Base-by-base conservation (phyloP, 2,113 vertebrate species). In the Syrrhaptes paradoxus region DNA sequence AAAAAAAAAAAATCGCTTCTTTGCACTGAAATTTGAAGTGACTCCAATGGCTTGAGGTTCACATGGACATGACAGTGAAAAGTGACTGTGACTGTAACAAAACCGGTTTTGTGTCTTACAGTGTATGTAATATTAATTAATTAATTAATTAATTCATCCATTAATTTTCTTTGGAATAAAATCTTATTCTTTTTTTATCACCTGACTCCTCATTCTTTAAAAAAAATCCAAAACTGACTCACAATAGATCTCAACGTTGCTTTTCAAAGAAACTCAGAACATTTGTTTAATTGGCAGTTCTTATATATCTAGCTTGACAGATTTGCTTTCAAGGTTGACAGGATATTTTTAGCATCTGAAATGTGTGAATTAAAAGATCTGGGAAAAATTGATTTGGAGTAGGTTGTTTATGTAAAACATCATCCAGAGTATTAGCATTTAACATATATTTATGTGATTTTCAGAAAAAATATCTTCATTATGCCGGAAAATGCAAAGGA, bases 271-370 rank as follows among this genome's bases (percentile, higher is more conserved):
- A 97, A 93, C 49, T 88, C 76, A 25, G 7, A 95, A 80, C 0
- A 11, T 46, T 58, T 57, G 72, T 93, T 93, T 59, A 95, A 94
- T 85, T 38, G 36, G 45, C 11, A 13, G 67, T 88, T 93, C 85
- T 97, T 94, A 92, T 76, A 49, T 94, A 87, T 96, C 65, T 95
- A 68, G 43, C 92, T 90, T 97, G 95, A 97, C 85, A 97, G 90
- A 75, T 96, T 97, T 95, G 93, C 77, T 77, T 92, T 96, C 91
- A 96, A 92, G 96, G 94, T 96, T 97, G 95, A 96, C 83, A 89
- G 49, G 82, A 71, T 96, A 96, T 95, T 97, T 98, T 98, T 97
- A 96, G 84, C 76, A 72, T 89, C 49, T 77, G 34, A 85, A 95
- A 90, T 91, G 82, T 91, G 84, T 94, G 91, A 78, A 67, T 70